Base-by-base conservation (phyloP, 92 coral and sea anemone species). In the Epizoanthus fatuus region DNA sequence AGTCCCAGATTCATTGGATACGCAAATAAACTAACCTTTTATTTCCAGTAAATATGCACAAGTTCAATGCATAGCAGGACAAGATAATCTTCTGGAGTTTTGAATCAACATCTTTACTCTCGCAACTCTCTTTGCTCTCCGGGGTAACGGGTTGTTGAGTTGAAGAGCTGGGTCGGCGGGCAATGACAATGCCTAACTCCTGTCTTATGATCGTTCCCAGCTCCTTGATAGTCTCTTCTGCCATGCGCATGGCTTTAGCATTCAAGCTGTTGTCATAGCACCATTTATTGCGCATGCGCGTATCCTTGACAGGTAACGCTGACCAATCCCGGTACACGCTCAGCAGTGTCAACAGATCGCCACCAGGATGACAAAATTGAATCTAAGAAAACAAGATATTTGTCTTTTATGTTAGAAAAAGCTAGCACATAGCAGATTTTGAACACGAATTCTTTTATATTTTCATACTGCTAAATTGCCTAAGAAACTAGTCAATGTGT, bases 211-310 rank as follows among this genome's bases (percentile, higher is more conserved):
- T 86, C 75, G 86, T 68, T 72, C 89, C 87, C 64, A 96, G 93
- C 75, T 96, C 99, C 22, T 86, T 91, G 39, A 93, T 54, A 4
- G 99, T 95, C 80, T 93, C 97, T 3, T 89, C 92, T 15, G 99
- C 93, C 91, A 93, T 67, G 72, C 99, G 98, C 79, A 96, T 91
- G 54, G 96, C 92, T 84, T 96, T 96, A 40, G 96, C 98, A 40
- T 95, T 95, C 90, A 96, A 71, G 60, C 96, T 92, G 81, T 95
- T 92, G 16, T 69, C 90, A 80, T 37, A 89, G 84, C 98, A 95
- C 99, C 99, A 96, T 57, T 91, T 76, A 63, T 72, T 89, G 63
- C 96, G 86, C 63, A 39, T 40, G 51, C 51, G 37, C 35, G 56
- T 58, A 56, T 84, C 85, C 55, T 86, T 89, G 53, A 73, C 69